Evolutionary conservation across 2,888 invertebrate genomes (phyloP).

Genomic region (Sclerodermus sp.): DNA sequence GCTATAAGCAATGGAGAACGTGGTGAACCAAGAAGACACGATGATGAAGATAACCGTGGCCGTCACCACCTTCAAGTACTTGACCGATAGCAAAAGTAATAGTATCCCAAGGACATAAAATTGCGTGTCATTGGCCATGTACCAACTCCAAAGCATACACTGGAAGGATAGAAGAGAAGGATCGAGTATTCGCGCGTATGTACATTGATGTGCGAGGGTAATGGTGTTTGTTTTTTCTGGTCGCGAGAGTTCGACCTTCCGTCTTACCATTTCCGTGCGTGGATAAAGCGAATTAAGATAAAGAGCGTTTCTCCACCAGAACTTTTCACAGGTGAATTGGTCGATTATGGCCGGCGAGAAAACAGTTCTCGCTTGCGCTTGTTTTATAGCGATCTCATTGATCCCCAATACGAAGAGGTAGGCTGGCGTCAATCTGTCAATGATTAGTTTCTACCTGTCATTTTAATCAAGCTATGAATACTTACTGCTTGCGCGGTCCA

Average conservation of each 20-base stretch:
- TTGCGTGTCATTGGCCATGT: constrained; percentile 58
- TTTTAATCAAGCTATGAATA: too few relatives aligned
- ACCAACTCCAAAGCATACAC: constrained; percentile 60
- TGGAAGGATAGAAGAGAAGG: constrained; percentile 27
- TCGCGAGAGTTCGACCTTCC: neutral
- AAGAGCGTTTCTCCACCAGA: constrained; percentile 69
- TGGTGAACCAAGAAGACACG: constrained; percentile 74
- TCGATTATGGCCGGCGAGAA: constrained; percentile 64
- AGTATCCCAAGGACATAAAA: constrained; percentile 56
- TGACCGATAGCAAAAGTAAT: constrained; percentile 53
- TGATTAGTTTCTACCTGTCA: too few relatives aligned
- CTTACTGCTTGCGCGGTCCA: too few relatives aligned
- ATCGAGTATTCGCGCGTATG: too few relatives aligned
- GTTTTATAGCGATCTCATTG: constrained; percentile 60
- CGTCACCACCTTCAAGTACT: constrained; percentile 65
- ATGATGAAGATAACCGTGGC: constrained; percentile 64
- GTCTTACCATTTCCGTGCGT: constrained; percentile 63
- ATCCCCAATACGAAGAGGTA: constrained; percentile 64
- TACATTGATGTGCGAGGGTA: too few relatives aligned
- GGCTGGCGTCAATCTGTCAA: constrained; percentile 64
- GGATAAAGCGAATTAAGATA: constrained; percentile 67
- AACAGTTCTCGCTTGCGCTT: constrained; percentile 57
- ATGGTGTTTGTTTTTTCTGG: too few relatives aligned
- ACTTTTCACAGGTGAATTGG: constrained; percentile 61
- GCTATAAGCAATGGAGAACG: constrained; percentile 74